Base-by-base conservation (phyloP, 1,140 invertebrate species). In the Drosophila ohnishii region DNA sequence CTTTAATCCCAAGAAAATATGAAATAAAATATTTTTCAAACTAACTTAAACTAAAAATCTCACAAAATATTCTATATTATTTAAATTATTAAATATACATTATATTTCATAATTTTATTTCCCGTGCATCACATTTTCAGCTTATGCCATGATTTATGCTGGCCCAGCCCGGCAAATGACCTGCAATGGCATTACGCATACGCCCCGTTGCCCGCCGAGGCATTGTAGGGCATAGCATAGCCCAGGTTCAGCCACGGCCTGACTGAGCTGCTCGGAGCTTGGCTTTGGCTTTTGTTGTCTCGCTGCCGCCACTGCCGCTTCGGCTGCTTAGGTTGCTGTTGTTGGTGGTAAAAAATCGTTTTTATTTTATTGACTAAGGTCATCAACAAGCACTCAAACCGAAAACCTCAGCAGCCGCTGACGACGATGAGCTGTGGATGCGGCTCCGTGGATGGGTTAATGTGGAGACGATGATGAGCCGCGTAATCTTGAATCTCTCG, bases 351-450 rank as follows among this genome's bases (percentile, higher is more conserved):
- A 76, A 76, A 76, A 76, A 76, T 77, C 40, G 58, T 63, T 62
- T 76, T 75, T 67, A 63, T 86, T 87, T 88, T 89, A 84, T 89
- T 89, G 85, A 85, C 84, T 88, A 88, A 88, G 84, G 85, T 88
- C 84, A 84, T 75, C 85, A 88, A 60, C 79, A 53, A 76, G 71
- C 51, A 80, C 73, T 58, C 59, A 59, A 40, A 37, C 13, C 50
- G 50, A 53, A 53, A 14, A 22, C 50, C 50, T 22, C 50, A 44
- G 61, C 53, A 53, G 64, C 61, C 47, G 45, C 51, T 22, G 64
- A 48, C 40, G 51, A 70, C 40, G 51, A 70, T 71, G 42, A 51
- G 63, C 32, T 28, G 56, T n/a, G 11, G 51, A 57, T 58, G 47
- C 47, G 47, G 47, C 47, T 32, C 16, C 16, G 50, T 30, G 47